Evolutionary conservation across 2,888 invertebrate species (phyloP).

Genomic region (Drosophila infuscata): DNA sequence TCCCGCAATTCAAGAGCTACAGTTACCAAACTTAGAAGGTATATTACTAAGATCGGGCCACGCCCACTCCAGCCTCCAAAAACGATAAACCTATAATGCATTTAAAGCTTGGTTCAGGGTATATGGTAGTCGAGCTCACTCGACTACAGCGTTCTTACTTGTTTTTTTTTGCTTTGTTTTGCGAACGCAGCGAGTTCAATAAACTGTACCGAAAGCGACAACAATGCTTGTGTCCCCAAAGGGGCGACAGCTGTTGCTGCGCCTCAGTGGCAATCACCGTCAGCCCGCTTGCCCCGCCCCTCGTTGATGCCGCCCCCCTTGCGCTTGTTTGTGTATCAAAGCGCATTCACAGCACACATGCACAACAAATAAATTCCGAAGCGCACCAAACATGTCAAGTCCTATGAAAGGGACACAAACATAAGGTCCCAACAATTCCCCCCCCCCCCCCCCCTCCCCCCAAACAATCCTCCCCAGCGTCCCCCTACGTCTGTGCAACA

Average conservation of each 20-base stretch:
- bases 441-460: too few relatives aligned
- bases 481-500: slow-evolving; percentile 40
- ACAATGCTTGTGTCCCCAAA: slow-evolving; percentile 46
- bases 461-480: too few relatives aligned
- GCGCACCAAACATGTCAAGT: slow-evolving; percentile 73
- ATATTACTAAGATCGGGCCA: too few relatives aligned
- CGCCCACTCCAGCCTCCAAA: too few relatives aligned
- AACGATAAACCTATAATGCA: too few relatives aligned
- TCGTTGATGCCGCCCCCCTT: slow-evolving; percentile 1
- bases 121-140: too few relatives aligned
- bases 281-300: slow-evolving; percentile 2
- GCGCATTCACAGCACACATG: slow-evolving; percentile 47
- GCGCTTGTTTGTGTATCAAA: slow-evolving; percentile 57
- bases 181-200: slow-evolving; percentile 59
- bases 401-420: slow-evolving; percentile 63
- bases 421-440: slow-evolving; percentile 5
- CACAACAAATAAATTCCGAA: slow-evolving; percentile 71
- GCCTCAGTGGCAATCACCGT: slow-evolving; percentile 69
- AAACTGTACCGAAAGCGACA: slow-evolving; percentile 47
- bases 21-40: too few relatives aligned
- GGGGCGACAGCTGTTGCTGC: slow-evolving; percentile 69
- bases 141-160: too few relatives aligned
- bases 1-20: too few relatives aligned
- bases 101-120: too few relatives aligned
- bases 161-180: slow-evolving; percentile 20